phyloP scores from a whole-genome alignment of 2,113 vertebrate genomes.

The Grammatotria lemairii region DNA sequence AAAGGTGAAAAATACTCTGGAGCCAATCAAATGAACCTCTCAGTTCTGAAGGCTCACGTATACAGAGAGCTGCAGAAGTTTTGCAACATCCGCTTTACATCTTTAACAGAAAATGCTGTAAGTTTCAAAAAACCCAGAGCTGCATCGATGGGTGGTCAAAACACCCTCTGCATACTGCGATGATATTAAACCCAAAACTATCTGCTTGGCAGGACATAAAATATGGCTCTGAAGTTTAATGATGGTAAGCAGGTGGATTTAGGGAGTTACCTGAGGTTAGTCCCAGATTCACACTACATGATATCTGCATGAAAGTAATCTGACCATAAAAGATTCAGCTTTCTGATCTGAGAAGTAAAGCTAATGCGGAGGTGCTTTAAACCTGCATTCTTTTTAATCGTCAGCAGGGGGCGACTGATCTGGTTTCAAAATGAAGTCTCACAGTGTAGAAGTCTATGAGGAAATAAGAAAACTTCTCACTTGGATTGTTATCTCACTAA shows the following conservation, averaged over 20 bases:
- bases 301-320: not conserved
- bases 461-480: not conserved
- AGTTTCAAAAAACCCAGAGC: not conserved
- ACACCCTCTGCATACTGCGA: not conserved
- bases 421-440: not conserved
- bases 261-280: not conserved
- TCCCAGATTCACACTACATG: not conserved
- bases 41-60: not conserved
- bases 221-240: not conserved
- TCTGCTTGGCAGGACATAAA: not conserved
- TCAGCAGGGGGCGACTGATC: not conserved
- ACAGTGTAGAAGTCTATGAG: not conserved
- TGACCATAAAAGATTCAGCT: not conserved
- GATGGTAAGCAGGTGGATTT: not conserved
- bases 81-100: not conserved
- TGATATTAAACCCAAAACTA: not conserved
- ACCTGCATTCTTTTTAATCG: not conserved
- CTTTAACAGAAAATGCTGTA: not conserved
- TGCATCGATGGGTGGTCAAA: not conserved
- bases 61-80: not conserved
- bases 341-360: not conserved
- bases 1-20: not conserved
- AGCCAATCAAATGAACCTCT: not conserved
- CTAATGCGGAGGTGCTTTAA: not conserved
- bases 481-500: rapidly evolving